Percentiles rank a stretch among this genome's conserved stretches.
Conservation (phyloP, 2,888 invertebrate genomes). For the Acleris holmiana region DNA sequence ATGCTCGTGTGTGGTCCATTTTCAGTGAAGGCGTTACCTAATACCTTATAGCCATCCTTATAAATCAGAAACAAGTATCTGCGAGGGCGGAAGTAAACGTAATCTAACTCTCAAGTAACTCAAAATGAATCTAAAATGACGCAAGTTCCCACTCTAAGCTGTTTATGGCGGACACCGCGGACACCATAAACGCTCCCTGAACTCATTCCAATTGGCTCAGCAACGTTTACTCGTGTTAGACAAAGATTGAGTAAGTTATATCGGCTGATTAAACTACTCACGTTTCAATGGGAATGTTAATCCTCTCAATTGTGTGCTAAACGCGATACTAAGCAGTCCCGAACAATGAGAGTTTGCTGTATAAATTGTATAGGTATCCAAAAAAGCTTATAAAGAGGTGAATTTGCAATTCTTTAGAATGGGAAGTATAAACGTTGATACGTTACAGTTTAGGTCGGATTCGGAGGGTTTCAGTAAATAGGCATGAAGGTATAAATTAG, state of each 20-base stretch:
- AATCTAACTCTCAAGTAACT: slow-evolving; percentile 41
- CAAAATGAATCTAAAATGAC: slow-evolving; percentile 20
- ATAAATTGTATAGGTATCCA: slow-evolving; percentile 69
- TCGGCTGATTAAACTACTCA: slow-evolving; percentile 60
- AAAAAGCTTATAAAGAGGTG: slow-evolving; percentile 66
- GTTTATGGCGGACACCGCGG: slow-evolving; percentile 6
- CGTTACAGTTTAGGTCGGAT: slow-evolving; percentile 61
- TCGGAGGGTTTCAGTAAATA: slow-evolving; percentile 67
- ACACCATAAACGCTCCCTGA: slow-evolving; percentile 41
- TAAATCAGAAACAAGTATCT: slow-evolving; percentile 57
- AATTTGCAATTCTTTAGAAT: slow-evolving; percentile 69
- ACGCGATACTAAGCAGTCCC: slow-evolving; percentile 65
- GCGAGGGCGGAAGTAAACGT: slow-evolving; percentile 43
- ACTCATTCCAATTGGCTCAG: slow-evolving; percentile 40
- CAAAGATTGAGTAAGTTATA: slow-evolving; percentile 55
- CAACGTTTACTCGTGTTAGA: slow-evolving; percentile 43
- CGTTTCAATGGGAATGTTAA: slow-evolving; percentile 77
- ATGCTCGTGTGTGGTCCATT: slow-evolving; percentile 75
- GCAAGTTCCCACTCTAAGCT: not conserved
- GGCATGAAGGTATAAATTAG: slow-evolving; percentile 83
- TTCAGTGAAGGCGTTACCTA: slow-evolving; percentile 64
- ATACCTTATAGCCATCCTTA: slow-evolving; percentile 58
- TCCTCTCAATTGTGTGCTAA: slow-evolving; percentile 77
- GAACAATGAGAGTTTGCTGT: slow-evolving; percentile 70
- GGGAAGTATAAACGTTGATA: slow-evolving; percentile 65